Base-by-base conservation (phyloP, 2,888 invertebrate genomes). In the Drosophila mimetica region DNA sequence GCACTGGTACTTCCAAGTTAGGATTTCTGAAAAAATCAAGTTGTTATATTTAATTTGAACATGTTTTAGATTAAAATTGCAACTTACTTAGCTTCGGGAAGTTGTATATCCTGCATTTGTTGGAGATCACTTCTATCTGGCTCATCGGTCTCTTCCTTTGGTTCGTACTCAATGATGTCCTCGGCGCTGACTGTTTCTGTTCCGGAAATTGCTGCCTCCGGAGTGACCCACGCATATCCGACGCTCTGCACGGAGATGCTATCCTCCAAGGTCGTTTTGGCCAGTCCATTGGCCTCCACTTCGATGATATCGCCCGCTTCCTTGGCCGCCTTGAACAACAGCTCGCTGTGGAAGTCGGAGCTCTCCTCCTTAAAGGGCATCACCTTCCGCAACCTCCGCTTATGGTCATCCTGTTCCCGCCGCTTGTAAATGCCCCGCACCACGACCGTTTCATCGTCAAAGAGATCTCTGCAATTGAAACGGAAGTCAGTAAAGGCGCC, bases 291-390 rank as follows among this genome's bases (percentile, higher is more conserved):
- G 4, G 22, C 7, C 8, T 42, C 22, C 42, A 25, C 8, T 22
- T 42, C 42, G 14, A 42, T 42, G 8, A 25, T n/a, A 9, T 22
- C 8, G 22, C 8, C 14, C 0, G 25, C 22, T 1, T 42, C 42
- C n/a, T 25, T 25, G 14, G 42, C n/a, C 14, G 42, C 22, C 22
- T 42, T 42, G 8, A 25, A 9, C 4, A 42, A 4, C 25, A 42
- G 9, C 5, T 42, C 42, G 42, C 42, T 25, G 22, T 42, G 42
- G n/a, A 42, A 42, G n/a, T 42, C 42, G 25, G 42, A 25, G 42
- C 22, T 25, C 8, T 42, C 42, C 14, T 42, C 42, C 22, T 42
- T 42, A 9, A 25, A 9, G 9, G 22, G 14, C 22, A 42, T 1
- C 2, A 14, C 22, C 9, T 22, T 42, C 4, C 42, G 22, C 8